A percentile compares a stretch with the other conserved stretches of the same genome.
These are phyloP conservation scores for Latrodectus geometricus DNA, from an alignment of 1,140 invertebrate species.

Conservation along the genomic window DNA sequence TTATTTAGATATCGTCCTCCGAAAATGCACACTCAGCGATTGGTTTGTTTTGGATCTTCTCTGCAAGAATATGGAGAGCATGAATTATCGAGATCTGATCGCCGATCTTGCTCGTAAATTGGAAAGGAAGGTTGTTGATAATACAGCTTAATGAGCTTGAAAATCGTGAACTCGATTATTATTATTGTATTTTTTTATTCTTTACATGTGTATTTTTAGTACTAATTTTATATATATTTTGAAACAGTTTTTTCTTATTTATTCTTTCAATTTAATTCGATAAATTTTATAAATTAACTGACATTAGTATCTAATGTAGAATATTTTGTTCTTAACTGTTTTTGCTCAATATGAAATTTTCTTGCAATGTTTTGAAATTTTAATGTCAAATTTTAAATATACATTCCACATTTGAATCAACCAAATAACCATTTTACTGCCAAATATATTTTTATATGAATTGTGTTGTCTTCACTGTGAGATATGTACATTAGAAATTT, in stretches of 20 bases:
- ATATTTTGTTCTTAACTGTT: background rate
- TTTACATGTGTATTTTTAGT: background rate
- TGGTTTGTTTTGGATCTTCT: constrained; percentile 93
- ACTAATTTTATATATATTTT: background rate
- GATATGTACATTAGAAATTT: too few relatives aligned
- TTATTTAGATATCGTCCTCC: constrained; percentile 77
- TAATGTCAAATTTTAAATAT: background rate
- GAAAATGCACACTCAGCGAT: constrained; percentile 84
- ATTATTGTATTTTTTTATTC: background rate
- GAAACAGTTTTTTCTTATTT: background rate
- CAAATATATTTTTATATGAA: constrained; percentile 36
- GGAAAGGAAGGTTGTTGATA: constrained; percentile 67
- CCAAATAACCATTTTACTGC: constrained; percentile 16
- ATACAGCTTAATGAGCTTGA: background rate
- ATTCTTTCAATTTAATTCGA: background rate
- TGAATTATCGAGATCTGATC: constrained; percentile 84
- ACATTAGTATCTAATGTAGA: background rate
- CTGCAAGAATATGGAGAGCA: constrained; percentile 86
- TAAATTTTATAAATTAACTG: background rate
- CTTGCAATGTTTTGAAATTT: background rate
- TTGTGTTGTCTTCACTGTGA: background rate
- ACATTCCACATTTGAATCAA: constrained; percentile 52
- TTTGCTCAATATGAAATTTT: background rate
- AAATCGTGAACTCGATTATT: background rate
- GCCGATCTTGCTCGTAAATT: constrained; percentile 81